These are phyloP conservation scores for Tachina grossa DNA, from an alignment of 2,888 invertebrate species.

Conservation along the genomic window DNA sequence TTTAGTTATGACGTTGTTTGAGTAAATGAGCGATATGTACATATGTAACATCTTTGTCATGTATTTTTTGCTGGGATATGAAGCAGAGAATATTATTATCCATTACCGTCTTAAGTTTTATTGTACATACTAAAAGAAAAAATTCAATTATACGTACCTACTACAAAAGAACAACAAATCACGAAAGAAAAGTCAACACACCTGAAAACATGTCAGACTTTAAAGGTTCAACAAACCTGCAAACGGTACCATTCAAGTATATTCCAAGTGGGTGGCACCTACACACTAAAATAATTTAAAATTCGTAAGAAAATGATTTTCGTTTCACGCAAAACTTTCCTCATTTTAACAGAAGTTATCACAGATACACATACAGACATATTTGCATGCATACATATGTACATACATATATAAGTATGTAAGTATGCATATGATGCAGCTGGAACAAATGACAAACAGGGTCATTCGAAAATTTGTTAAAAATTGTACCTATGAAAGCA, in stretches of 20 bases:
- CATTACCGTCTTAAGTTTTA: background rate
- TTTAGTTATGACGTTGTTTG: no score
- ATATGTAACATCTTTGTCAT: background rate
- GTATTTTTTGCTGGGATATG: background rate
- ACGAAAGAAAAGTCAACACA: conserved; percentile 48
- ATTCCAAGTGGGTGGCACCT: conserved; percentile 56
- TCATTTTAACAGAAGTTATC: background rate
- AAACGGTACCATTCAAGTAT: background rate
- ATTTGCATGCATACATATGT: no score
- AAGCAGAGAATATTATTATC: conserved; percentile 1
- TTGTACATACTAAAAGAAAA: background rate
- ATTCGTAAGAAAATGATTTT: conserved; percentile 25
- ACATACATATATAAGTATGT: no score
- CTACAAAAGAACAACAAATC: conserved; percentile 8
- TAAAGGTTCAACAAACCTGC: conserved; percentile 53
- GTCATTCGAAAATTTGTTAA: conserved; percentile 7
- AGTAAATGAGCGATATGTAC: no score
- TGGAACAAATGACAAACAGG: conserved; percentile 4
- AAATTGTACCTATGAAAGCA: background rate
- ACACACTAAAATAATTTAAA: conserved; percentile 55
- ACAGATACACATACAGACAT: background rate
- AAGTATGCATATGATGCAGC: no score
- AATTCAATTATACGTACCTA: conserved; percentile 26
- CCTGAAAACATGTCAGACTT: conserved; percentile 58
- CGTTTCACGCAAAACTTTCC: conserved; percentile 2